phyloP scores from a whole-genome alignment of 2,888 invertebrate species.

The Allacma fusca region DNA sequence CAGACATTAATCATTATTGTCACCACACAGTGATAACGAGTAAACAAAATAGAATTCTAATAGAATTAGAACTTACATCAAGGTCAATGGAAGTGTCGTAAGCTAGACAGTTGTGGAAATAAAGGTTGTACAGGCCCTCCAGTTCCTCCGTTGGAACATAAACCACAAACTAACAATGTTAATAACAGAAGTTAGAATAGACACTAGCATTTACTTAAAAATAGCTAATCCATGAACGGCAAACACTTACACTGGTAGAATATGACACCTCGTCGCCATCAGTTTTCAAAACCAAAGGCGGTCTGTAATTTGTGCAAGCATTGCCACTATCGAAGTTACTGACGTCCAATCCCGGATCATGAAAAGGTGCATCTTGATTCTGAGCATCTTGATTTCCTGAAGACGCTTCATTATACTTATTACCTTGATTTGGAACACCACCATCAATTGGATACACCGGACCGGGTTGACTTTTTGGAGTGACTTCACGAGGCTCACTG shows the following conservation, averaged over 20 bases:
- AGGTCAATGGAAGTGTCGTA: conserved; percentile 69
- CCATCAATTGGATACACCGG: too few relatives aligned
- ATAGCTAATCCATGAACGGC: too few relatives aligned
- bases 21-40: conserved; percentile 26
- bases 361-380: background rate
- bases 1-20: too few relatives aligned
- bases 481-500: too few relatives aligned
- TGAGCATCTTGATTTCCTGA: background rate
- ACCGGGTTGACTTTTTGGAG: too few relatives aligned
- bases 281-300: background rate
- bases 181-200: background rate
- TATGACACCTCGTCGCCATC: background rate
- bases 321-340: background rate
- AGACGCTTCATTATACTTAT: too few relatives aligned
- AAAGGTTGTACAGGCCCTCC: conserved; percentile 92
- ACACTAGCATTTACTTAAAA: background rate
- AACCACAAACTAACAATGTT: conserved; percentile 78
- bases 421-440: too few relatives aligned
- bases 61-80: conserved; percentile 69
- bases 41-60: too few relatives aligned
- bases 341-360: background rate
- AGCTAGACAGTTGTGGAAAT: conserved; percentile 90
- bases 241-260: conserved; percentile 18
- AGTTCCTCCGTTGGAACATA: conserved; percentile 77
- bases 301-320: background rate